Percentiles rank a stretch among this genome's conserved stretches.
These are phyloP conservation scores for Dipodomys spectabilis DNA, from an alignment of 2,113 vertebrate genomes.

Conservation along the genomic window DNA sequence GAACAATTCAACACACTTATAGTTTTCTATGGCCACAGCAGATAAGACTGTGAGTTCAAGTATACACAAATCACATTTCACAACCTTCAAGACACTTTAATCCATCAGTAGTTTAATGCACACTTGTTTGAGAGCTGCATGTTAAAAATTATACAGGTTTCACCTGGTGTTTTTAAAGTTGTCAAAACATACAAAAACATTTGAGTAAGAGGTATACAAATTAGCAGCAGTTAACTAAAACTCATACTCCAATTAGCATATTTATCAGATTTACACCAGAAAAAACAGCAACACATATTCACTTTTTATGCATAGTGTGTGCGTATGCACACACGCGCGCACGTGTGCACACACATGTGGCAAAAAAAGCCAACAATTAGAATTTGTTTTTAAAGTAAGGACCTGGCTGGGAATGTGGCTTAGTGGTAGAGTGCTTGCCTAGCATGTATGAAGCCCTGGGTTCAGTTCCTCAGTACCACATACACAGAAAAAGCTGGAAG, in stretches of 20 bases:
- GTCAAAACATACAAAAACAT: conserved; percentile 64
- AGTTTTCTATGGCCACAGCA: neutral
- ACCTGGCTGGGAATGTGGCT: no score
- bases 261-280: conserved; percentile 47
- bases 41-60: neutral
- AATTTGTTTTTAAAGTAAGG: conserved; percentile 11
- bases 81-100: conserved; percentile 34
- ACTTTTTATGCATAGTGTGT: neutral
- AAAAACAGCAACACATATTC: neutral
- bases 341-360: neutral
- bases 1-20: neutral
- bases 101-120: conserved; percentile 71
- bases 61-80: neutral
- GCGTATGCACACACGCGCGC: no score
- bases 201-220: conserved; percentile 61
- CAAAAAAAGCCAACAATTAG: neutral
- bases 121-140: conserved; percentile 12
- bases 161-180: conserved; percentile 53
- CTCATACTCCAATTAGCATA: conserved; percentile 26
- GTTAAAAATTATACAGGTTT: conserved; percentile 46
- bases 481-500: no score
- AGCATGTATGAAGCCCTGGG: no score
- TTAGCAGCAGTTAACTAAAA: conserved; percentile 59
- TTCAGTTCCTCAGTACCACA: no score
- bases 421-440: no score